These are phyloP conservation scores for Oscarella lobularis DNA, from an alignment of 37 sponge, comb jelly and placozoan species.

Conservation along the genomic window DNA sequence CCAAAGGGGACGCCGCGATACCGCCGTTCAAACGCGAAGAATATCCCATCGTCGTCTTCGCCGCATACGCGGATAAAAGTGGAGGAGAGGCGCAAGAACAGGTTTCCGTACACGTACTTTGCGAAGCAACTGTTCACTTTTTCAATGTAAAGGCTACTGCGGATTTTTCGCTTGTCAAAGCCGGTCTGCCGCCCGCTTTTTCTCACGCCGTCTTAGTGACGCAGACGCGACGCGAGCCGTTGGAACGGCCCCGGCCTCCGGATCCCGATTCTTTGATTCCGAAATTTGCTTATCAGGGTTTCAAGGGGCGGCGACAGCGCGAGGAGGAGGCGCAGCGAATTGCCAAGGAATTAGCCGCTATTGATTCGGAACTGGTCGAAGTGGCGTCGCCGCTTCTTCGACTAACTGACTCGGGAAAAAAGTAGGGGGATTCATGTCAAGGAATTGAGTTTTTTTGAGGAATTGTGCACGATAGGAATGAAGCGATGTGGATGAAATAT, in stretches of 20 bases:
- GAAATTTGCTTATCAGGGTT: not conserved
- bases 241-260: not conserved
- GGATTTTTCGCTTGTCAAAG: not conserved
- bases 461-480: too few relatives aligned
- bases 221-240: not conserved
- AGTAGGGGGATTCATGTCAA: not conserved
- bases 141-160: too few relatives aligned
- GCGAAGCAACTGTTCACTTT: too few relatives aligned
- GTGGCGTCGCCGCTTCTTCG: not conserved
- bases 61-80: too few relatives aligned
- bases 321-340: not conserved
- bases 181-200: not conserved
- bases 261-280: not conserved
- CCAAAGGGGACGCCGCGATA: too few relatives aligned
- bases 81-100: too few relatives aligned
- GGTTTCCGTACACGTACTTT: too few relatives aligned
- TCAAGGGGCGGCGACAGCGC: not conserved
- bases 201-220: not conserved
- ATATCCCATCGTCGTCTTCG: not conserved
- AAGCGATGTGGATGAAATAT: not conserved
- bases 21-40: too few relatives aligned
- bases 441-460: not conserved
- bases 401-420: too few relatives aligned
- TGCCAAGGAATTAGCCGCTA: not conserved
- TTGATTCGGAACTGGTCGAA: not conserved